Evolutionary conservation across 2,888 invertebrate species (phyloP), one percentile per base, ranked within the genome.

Genomic region (Oxystoma pomonae): DNA sequence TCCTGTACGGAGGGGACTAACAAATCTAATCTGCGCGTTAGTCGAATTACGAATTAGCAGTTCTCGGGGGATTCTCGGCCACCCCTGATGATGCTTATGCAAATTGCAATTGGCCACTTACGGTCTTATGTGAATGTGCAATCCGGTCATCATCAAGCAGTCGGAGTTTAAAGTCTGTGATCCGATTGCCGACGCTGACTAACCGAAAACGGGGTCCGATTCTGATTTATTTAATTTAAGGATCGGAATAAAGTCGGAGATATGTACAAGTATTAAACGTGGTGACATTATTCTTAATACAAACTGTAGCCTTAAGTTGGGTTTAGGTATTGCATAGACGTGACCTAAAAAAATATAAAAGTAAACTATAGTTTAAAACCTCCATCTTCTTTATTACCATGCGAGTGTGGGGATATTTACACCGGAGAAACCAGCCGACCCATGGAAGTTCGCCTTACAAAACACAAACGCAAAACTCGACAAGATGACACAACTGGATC

Each of bases 31-130:
- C 79, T 77, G 73, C 73, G 74, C 76, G 77, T 78, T 77, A 77
- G 76, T 74, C 77, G 77, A 78, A 78, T 78, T 76, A 76, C 76
- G 76, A 77, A 78, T 78, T 78, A 78, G 77, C 74, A 72, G 72
- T 70, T 71, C 77, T 74, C 74, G 50, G 62, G 76, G 75, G 76
- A 73, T 64, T 68, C 35, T 35, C 64, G 67, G 68, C 68, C 69
- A 65, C 72, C 71, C 71, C 66, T 35, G 35, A 35, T 35, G 35
- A 3, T 35, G 12, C 35, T 72, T 74, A 76, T 76, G 77, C 78
- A 78, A 78, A 79, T 77, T 72, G 72, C 77, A 76, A 79, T 79
- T 79, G 79, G 78, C 79, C 78, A 79, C 79, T 80, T 78, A 76
- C 67, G 61, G 64, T 65, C 69, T 70, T 69, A 71, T 70, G 71